A percentile compares a stretch with the other conserved stretches of the same genome.
Conservation (phyloP, 2,797 vertebrate genomes). For the Coregonus suidteri region DNA sequence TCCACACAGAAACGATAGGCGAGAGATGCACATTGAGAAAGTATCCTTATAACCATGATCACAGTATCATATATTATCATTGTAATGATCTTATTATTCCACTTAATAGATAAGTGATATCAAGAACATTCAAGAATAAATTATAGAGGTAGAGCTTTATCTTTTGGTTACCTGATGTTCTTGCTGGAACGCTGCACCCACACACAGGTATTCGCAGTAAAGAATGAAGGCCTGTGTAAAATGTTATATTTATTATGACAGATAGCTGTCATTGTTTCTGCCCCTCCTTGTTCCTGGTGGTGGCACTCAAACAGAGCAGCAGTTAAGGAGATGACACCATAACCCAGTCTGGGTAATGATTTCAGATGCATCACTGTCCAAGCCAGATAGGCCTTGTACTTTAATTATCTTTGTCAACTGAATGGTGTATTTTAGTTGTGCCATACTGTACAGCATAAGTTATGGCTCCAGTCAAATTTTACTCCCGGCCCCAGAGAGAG, state of each 20-base stretch:
- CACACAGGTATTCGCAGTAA: not conserved
- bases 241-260: not conserved
- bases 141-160: too few relatives aligned
- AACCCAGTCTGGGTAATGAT: constrained; percentile 36
- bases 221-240: not conserved
- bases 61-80: too few relatives aligned
- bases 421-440: constrained; percentile 70
- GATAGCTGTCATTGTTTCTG: constrained; percentile 3
- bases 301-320: not conserved
- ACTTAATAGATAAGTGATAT: not conserved
- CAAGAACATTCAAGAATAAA: not conserved
- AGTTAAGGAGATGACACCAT: not conserved
- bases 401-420: constrained; percentile 57
- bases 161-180: not conserved
- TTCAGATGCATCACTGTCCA: constrained; percentile 53
- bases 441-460: constrained; percentile 28
- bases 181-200: not conserved
- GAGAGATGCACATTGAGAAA: not conserved
- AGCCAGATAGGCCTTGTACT: constrained; percentile 38
- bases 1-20: not conserved
- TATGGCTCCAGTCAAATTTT: constrained; percentile 6
- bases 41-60: not conserved
- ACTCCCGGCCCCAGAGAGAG: not conserved
- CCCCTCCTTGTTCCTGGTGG: constrained; percentile 1
- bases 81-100: not conserved